Evolutionary conservation across 2,797 vertebrate genomes (phyloP), one percentile per base, ranked within the genome.

Genomic region (Hemitrygon akajei): DNA sequence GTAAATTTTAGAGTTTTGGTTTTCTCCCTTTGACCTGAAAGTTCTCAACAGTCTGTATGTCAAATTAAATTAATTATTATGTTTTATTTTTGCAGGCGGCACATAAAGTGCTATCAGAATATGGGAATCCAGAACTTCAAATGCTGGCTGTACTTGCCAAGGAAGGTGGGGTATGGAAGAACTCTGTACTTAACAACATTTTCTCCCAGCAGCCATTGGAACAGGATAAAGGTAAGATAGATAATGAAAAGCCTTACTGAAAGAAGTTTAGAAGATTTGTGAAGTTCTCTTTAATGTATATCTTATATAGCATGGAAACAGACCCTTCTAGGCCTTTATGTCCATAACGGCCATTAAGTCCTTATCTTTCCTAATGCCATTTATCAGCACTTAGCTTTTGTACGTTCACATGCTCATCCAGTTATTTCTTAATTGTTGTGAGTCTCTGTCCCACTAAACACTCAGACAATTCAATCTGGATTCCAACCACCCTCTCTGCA

Each of bases 91-190:
- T 93, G 94, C 96, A 98, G 98, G 96, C 97, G 94, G 97, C 98
- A 94, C 97, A 97, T 95, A 95, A 96, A 94, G 97, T 96, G 93
- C 96, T 99, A 95, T 96, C 97, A 96, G 97, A 98, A 96, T 97
- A 97, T 94, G 98, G 98, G 94, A 96, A 98, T 94, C 94, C 94
- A 93, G 98, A 98, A 95, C 97, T 98, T 94, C 96, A 96, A 69
- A 95, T 97, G 95, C 96, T 99, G 95, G 97, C 96, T 94, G 96
- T 96, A 20, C 95, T 99, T 96, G 96, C 97, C 80, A 97, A 97
- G 95, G 97, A 98, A 94, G 96, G 96, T 40, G 98, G 98, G 14
- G 96, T 98, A 82, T 99, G 98, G 99, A 97, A 96, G 94, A 97
- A 97, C 95, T 94, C 95, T 11, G 96, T 98, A 40, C 96, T 99